A percentile compares a stretch with the other conserved stretches of the same genome.
Evolutionary conservation across 2,113 vertebrate species (phyloP).

Genomic region (Syrrhaptes paradoxus): DNA sequence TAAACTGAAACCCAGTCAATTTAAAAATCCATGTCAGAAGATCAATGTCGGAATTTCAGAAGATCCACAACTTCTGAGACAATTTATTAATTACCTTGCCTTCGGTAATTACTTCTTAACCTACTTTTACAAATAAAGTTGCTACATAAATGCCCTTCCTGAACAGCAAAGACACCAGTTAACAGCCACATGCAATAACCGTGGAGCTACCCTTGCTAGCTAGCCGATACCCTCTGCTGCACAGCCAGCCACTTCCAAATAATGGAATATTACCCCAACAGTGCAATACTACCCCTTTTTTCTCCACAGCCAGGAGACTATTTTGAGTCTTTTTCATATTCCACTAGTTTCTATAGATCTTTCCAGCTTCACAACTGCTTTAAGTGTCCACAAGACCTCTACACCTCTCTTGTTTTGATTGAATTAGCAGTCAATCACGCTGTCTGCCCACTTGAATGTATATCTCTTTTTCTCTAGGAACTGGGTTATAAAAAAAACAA

Average conservation of each 20-base stretch:
- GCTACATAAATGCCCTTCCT: not conserved
- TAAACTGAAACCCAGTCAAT: not conserved
- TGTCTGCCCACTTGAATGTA: not conserved
- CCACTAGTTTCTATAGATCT: not conserved
- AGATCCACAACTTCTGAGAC: not conserved
- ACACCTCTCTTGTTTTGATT: not conserved
- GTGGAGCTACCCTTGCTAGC: fast-evolving
- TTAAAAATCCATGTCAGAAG: not conserved
- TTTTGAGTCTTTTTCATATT: not conserved
- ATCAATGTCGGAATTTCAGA: not conserved
- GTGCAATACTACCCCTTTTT: not conserved
- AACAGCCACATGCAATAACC: not conserved
- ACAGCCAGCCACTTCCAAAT: not conserved
- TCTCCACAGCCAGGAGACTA: not conserved
- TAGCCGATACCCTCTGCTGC: not conserved
- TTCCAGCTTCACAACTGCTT: not conserved
- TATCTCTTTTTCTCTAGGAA: not conserved
- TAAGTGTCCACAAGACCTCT: not conserved
- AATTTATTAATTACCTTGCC: not conserved
- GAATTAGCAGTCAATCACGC: not conserved
- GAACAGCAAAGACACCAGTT: not conserved
- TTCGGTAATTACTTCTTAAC: not conserved
- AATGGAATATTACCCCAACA: not conserved
- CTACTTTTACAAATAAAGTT: not conserved
- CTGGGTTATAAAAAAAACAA: not conserved